Base-by-base conservation (phyloP, 1,140 invertebrate genomes). In the Whitmania pigra region DNA sequence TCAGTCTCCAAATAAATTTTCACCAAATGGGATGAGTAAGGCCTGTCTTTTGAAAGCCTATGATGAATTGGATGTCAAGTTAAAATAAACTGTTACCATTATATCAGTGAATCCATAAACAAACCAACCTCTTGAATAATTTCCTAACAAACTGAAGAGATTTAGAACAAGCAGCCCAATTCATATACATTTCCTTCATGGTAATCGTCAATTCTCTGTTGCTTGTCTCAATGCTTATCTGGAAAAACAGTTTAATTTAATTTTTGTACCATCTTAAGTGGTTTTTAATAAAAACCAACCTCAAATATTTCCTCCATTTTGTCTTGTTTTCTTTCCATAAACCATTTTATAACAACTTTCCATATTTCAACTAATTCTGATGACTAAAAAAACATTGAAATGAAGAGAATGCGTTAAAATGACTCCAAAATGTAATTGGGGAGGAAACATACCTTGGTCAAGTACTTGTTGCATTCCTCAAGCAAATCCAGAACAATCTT, bases 241-340 rank as follows among this genome's bases (percentile, higher is more conserved):
- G 57, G 9, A 31, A 63, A 13, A 63, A 63, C 29, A 20, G 18
- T 63, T 63, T 17, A 63, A 11, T 63, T 15, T 63, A 2, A 63
- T 25, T 31, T 57, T 9, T 57, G 25, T n/a, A 22, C 15, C 18
- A 63, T 18, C 20, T 22, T 17, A 63, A 63, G 15, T 11, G 22
- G 9, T 1, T 63, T 15, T 63, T 25, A 63, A 63, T 7, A 22
- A 63, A 25, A 63, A 63, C 57, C 11, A 11, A 63, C 57, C 57
- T 63, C 57, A 63, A 63, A 63, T 31, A 63, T 63, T n/a, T 63
- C 22, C 29, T 63, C 57, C 57, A 63, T 63, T 63, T 63, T 63
- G 22, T 63, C 57, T 25, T 22, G 57, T 20, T 22, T 22, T 31
- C 22, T 63, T 25, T 25, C 57, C 57, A 63, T 63, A 13, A 49